A percentile compares a stretch with the other conserved stretches of the same genome.
Evolutionary conservation across 1,140 invertebrate genomes (phyloP).

Genomic region (Caenorhabditis briggsae): DNA sequence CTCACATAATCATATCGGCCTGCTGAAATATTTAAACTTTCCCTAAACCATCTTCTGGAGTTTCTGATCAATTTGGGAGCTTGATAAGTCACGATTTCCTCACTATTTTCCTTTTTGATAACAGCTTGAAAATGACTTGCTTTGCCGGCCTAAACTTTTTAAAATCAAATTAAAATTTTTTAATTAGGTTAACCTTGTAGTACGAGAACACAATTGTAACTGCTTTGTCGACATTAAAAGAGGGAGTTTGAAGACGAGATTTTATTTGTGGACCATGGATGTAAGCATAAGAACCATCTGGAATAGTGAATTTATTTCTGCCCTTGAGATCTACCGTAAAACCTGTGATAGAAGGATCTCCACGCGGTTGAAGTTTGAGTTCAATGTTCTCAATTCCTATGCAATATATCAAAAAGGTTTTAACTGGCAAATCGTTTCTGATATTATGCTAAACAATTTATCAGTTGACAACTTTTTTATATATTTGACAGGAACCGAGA

Average conservation of each 20-base stretch:
- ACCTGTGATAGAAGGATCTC: no score
- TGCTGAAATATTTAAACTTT: constrained; percentile 62
- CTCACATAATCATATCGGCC: constrained; percentile 69
- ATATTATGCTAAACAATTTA: no score
- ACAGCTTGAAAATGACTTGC: constrained; percentile 62
- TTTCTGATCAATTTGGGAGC: constrained; percentile 66
- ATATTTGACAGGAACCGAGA: no score
- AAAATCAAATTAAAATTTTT: not conserved
- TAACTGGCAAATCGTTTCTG: no score
- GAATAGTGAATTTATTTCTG: not conserved
- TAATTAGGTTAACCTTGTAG: constrained; percentile 63
- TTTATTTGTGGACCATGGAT: constrained; percentile 65
- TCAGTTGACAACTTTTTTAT: no score
- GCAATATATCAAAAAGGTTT: no score
- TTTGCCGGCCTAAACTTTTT: constrained; percentile 54
- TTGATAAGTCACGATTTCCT: constrained; percentile 68
- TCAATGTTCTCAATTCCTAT: no score
- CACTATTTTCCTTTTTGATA: constrained; percentile 59
- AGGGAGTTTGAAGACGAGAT: constrained; percentile 66
- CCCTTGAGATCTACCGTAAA: no score
- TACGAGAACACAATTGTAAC: constrained; percentile 70
- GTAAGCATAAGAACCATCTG: constrained; percentile 68
- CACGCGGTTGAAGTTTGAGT: no score
- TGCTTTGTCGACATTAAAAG: constrained; percentile 68
- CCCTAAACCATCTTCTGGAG: constrained; percentile 71